Percentiles rank a stretch among this genome's conserved stretches.
Conservation (phyloP, 2,888 invertebrate genomes). For the Dexiosoma caninum region DNA sequence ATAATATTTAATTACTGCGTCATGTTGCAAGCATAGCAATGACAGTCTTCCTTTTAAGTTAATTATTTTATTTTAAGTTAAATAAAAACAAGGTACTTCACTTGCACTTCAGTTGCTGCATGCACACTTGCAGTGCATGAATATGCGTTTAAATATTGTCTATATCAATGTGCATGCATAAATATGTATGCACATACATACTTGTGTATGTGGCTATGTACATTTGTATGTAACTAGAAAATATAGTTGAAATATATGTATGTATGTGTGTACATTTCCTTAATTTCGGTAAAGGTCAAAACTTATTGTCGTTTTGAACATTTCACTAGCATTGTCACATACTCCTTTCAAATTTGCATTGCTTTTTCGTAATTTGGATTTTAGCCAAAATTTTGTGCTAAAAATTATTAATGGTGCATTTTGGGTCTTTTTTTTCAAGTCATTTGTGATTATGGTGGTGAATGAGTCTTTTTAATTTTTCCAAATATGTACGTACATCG, state of each 20-base stretch:
- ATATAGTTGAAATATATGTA: no score
- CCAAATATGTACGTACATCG: conserved; percentile 16
- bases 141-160: background rate
- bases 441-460: conserved; percentile 27
- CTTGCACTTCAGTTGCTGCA: conserved; percentile 12
- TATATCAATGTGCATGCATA: no score
- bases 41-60: conserved; percentile 32
- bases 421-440: conserved; percentile 3
- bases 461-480: background rate
- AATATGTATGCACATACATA: no score
- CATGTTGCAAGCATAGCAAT: conserved; percentile 41
- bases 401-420: conserved; percentile 53
- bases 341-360: conserved; percentile 54
- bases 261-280: background rate
- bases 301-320: conserved; percentile 38
- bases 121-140: no score
- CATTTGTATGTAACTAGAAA: background rate
- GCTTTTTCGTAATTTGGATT: conserved; percentile 62
- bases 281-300: conserved; percentile 44
- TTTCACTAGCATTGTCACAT: conserved; percentile 58
- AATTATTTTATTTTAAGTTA: conserved; percentile 2
- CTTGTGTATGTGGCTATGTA: no score
- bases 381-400: conserved; percentile 54
- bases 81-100: conserved; percentile 12
- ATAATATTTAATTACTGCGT: conserved; percentile 16